phyloP scores from a whole-genome alignment of 2,113 vertebrate genomes.

The Egretta garzetta region DNA sequence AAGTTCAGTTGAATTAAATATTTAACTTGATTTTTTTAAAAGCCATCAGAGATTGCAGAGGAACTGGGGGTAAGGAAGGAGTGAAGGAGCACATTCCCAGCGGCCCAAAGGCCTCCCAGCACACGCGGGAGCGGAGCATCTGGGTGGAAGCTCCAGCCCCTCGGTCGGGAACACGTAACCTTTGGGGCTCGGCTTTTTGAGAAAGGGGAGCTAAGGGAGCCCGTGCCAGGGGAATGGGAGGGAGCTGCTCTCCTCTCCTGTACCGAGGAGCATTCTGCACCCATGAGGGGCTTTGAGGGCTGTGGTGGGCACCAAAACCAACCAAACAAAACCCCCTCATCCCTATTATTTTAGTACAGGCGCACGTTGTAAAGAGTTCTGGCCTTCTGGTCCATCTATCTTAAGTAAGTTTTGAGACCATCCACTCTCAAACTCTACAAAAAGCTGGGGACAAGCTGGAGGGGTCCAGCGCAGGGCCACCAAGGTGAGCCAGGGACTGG shows the following conservation, averaged over 20 bases:
- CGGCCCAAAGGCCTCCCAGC: too few species aligned
- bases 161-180: fast-evolving
- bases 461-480: too few species aligned
- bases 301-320: neutral
- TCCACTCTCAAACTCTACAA: too few species aligned
- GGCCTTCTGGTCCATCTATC: neutral
- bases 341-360: neutral
- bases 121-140: fast-evolving
- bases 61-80: neutral
- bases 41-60: neutral
- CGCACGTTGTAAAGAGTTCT: neutral
- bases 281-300: neutral
- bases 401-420: too few species aligned
- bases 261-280: neutral
- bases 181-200: neutral
- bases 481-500: too few species aligned
- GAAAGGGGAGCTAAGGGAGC: neutral
- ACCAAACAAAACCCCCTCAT: too few species aligned
- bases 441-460: too few species aligned
- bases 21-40: neutral
- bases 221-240: fast-evolving
- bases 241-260: neutral
- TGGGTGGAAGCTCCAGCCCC: neutral
- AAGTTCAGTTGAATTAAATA: neutral
- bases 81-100: too few species aligned